Evolutionary conservation across 2,797 vertebrate species (phyloP).

Genomic region (Hippoglossus hippoglossus): DNA sequence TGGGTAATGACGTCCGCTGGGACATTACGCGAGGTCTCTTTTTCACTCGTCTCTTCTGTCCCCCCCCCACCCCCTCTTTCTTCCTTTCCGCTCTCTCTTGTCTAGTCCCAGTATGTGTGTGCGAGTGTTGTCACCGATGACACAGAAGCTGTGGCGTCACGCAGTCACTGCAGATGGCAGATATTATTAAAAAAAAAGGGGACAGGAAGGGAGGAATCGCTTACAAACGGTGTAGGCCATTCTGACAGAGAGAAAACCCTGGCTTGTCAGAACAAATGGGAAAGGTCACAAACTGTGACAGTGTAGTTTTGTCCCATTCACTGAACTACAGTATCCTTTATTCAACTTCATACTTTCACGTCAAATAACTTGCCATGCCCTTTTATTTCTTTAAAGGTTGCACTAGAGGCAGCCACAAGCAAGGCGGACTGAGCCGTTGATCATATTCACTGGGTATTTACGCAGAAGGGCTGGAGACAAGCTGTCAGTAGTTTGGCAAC

Average conservation of each 20-base stretch:
- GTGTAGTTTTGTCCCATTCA: conserved; percentile 67
- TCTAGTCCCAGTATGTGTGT: conserved; percentile 43
- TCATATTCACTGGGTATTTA: conserved; percentile 48
- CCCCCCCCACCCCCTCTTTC: conserved; percentile 15
- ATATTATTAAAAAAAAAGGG: conserved; percentile 6
- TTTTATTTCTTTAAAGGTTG: conserved; percentile 70
- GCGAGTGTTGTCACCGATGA: conserved; percentile 71
- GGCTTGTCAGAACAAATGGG: conserved; percentile 67
- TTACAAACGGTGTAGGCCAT: conserved; percentile 59
- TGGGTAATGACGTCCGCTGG: conserved; percentile 77
- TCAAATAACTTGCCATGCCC: conserved; percentile 63
- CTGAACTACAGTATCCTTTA: conserved; percentile 62
- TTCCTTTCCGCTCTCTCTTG: conserved; percentile 42
- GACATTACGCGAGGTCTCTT: conserved; percentile 62
- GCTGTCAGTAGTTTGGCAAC: conserved; percentile 67
- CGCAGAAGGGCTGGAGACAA: conserved; percentile 36
- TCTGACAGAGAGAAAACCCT: conserved; percentile 61
- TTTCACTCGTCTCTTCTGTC: conserved; percentile 33
- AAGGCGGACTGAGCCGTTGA: conserved; percentile 59
- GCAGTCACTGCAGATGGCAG: conserved; percentile 77
- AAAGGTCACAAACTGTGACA: conserved; percentile 77
- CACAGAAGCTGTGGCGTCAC: conserved; percentile 67
- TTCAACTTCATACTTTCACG: conserved; percentile 57
- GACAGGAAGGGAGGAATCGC: conserved; percentile 66
- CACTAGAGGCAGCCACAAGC: conserved; percentile 55